A percentile compares a stretch with the other conserved stretches of the same genome.
Conservation (phyloP, 2,888 invertebrate genomes). For the Mythimna pallens region DNA sequence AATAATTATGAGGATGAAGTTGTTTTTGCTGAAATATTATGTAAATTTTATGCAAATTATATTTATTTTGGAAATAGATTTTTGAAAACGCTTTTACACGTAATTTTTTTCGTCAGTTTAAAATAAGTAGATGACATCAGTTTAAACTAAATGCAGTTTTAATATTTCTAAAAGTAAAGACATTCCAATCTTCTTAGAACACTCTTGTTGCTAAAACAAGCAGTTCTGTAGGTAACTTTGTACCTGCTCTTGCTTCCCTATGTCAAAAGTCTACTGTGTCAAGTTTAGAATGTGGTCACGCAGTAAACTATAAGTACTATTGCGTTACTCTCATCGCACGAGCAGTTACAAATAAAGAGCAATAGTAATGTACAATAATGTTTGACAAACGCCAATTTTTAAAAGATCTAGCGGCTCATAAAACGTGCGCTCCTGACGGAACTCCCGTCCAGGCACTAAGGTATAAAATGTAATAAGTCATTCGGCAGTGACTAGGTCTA, state of each 20-base stretch:
- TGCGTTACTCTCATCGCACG: background rate
- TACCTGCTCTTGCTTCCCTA: background rate
- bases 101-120: too few relatives aligned
- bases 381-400: background rate
- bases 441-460: conserved; percentile 28
- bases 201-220: background rate
- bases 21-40: too few relatives aligned
- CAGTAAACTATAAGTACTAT: background rate
- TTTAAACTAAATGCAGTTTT: background rate
- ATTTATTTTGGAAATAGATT: too few relatives aligned
- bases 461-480: conserved; percentile 37
- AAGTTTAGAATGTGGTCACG: background rate
- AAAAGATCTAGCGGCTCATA: background rate
- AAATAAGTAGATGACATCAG: too few relatives aligned
- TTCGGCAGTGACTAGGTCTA: conserved; percentile 35
- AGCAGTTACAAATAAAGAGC: conserved; percentile 3
- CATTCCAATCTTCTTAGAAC: background rate
- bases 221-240: background rate
- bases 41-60: too few relatives aligned
- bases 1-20: background rate
- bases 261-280: background rate
- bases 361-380: background rate
- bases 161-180: background rate
- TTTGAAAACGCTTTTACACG: too few relatives aligned
- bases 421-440: conserved; percentile 18